Evolutionary conservation across 2,113 vertebrate genomes (phyloP), one percentile per base, ranked within the genome.

Genomic region (Pholis gunnellus): DNA sequence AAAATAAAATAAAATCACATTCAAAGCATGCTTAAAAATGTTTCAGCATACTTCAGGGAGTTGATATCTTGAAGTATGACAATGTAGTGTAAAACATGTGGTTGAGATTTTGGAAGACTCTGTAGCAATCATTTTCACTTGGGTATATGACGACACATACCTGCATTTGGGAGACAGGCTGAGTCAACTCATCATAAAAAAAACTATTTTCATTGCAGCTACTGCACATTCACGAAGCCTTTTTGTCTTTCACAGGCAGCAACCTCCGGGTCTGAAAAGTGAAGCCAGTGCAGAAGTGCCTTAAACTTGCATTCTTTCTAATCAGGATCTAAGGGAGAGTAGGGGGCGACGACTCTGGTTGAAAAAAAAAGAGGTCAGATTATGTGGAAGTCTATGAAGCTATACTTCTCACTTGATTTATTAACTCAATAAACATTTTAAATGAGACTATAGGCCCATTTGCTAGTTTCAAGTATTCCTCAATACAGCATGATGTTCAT

Each of bases 141-240:
- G 9, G 10, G 36, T 20, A 60, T 25, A n/a, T 25, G 22, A 22
- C 25, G 52, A 54, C 13, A 15, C 27, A 57, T 57, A 27, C 25
- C 48, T 66, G 34, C 36, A 50, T 63, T 54, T 65, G 15, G 18
- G 6, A 44, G 34, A 17, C 14, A 31, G 64, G 14, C 40, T 75
- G 79, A 81, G 42, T 40, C 29, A 63, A 17, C 25, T 70, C 20
- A 22, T 52, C 9, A 56, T 50, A 34, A 64, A 31, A 34, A 36
- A 50, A 2, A 25, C 0, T 29, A 5, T 56, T 68, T 59, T 72
- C 31, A 68, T 36, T 76, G 63, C 46, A 52, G 11, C 14, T 25
- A 22, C 31, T 64, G 38, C 15, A 71, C 65, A 67, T 17, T 66
- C 29, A 29, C 42, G 38, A 78, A 36, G 22, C 48, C 20, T 50